phyloP scores from a whole-genome alignment of 2,113 vertebrate genomes.

The Pipra filicauda region DNA sequence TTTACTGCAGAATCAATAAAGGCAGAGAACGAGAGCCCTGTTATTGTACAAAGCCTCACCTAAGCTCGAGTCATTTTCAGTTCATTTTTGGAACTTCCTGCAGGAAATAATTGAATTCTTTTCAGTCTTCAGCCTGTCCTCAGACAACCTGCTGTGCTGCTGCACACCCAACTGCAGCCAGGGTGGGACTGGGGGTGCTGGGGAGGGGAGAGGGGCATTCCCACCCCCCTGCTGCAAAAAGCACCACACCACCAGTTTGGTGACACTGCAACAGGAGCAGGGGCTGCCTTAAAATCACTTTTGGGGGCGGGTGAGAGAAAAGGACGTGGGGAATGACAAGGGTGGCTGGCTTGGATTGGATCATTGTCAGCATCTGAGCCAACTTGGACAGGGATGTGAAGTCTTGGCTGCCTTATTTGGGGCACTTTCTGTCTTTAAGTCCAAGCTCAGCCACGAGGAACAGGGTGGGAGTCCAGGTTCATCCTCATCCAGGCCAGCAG shows the following conservation, averaged over 20 bases:
- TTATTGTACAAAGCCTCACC: neutral
- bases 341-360: neutral
- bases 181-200: rapidly evolving
- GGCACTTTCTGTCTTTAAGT: neutral
- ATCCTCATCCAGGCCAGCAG: neutral
- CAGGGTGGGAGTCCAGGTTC: neutral
- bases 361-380: neutral
- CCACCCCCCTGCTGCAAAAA: neutral
- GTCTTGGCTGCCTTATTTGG: neutral
- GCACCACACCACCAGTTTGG: neutral
- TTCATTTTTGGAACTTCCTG: neutral
- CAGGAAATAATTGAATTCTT: neutral
- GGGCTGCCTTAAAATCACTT: neutral
- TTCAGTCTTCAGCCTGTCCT: neutral
- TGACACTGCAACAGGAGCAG: neutral
- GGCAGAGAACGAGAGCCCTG: neutral
- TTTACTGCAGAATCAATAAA: neutral
- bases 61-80: neutral
- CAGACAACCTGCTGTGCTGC: neutral
- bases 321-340: neutral
- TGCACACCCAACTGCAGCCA: neutral
- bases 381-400: rapidly evolving
- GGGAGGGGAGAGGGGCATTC: neutral
- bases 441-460: neutral
- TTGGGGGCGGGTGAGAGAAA: neutral